Evolutionary conservation across 2,797 vertebrate species (phyloP).

Genomic region (Peromyscus nudipes): DNA sequence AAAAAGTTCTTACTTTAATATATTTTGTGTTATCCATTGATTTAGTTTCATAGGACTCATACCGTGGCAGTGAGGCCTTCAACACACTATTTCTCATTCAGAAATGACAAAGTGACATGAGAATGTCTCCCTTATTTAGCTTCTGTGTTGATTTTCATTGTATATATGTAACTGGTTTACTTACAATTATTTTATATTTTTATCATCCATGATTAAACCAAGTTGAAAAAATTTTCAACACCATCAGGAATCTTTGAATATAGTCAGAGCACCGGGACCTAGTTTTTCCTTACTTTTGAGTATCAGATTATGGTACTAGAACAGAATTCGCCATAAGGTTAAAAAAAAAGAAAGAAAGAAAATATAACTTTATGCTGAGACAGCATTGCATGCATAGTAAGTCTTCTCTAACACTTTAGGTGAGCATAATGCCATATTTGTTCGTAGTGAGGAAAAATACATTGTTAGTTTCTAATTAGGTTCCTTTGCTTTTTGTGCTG

Average conservation of each 20-base stretch:
- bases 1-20: not conserved
- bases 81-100: not conserved
- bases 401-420: not conserved
- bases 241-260: not conserved
- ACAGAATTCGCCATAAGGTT: not conserved
- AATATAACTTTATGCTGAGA: not conserved
- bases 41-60: not conserved
- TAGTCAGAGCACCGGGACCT: not conserved
- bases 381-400: not conserved
- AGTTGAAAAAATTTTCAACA: not conserved
- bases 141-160: not conserved
- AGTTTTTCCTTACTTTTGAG: not conserved
- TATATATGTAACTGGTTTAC: not conserved
- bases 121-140: not conserved
- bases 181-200: not conserved
- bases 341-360: not conserved
- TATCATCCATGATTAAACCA: not conserved
- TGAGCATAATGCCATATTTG: not conserved
- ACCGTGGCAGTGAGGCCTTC: fast-evolving
- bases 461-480: not conserved
- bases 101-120: not conserved
- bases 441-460: not conserved
- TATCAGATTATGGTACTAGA: not conserved
- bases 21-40: not conserved
- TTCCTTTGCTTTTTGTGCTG: not conserved